Conservation (phyloP, 1,140 invertebrate species). For the Macrostomum lignano region DNA sequence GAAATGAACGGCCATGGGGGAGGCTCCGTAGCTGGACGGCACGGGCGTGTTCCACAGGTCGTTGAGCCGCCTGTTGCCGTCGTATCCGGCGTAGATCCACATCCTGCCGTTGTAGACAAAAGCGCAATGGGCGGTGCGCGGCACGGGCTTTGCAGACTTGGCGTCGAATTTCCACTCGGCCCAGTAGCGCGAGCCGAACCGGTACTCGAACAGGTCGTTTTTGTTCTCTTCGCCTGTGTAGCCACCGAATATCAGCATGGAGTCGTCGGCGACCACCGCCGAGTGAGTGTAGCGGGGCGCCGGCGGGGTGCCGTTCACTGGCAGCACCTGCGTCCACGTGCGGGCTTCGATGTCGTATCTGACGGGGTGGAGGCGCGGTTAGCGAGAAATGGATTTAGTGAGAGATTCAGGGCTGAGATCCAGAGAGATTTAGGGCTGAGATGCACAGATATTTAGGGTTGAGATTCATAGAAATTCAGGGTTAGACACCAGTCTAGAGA, state of each 20-base stretch:
- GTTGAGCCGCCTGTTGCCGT: conserved; percentile 69
- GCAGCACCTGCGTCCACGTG: not conserved
- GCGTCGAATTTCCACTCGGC: conserved; percentile 66
- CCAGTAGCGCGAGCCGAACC: conserved; percentile 68
- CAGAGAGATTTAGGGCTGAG: too few species aligned
- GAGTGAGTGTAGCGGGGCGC: conserved; percentile 76
- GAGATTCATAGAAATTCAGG: too few species aligned
- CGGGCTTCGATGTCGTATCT: conserved; percentile 4
- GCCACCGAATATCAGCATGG: conserved; percentile 84
- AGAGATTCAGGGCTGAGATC: too few species aligned
- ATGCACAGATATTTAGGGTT: too few species aligned
- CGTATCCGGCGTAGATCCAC: conserved; percentile 87
- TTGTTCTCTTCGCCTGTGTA: conserved; percentile 85
- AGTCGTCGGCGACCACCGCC: conserved; percentile 55
- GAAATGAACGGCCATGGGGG: too few species aligned
- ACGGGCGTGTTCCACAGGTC: conserved; percentile 74
- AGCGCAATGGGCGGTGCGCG: conserved; percentile 65
- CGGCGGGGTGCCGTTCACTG: conserved; percentile 38
- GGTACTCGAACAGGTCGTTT: conserved; percentile 80
- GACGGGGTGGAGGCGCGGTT: not conserved
- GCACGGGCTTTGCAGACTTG: conserved; percentile 26
- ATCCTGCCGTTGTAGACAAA: conserved; percentile 68
- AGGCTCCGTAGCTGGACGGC: conserved; percentile 1
- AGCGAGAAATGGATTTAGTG: not conserved
- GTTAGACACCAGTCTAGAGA: too few species aligned